A percentile compares a stretch with the other conserved stretches of the same genome.
These are phyloP conservation scores for Phalloptychus januarius DNA, from an alignment of 2,797 vertebrate species.

Conservation along the genomic window DNA sequence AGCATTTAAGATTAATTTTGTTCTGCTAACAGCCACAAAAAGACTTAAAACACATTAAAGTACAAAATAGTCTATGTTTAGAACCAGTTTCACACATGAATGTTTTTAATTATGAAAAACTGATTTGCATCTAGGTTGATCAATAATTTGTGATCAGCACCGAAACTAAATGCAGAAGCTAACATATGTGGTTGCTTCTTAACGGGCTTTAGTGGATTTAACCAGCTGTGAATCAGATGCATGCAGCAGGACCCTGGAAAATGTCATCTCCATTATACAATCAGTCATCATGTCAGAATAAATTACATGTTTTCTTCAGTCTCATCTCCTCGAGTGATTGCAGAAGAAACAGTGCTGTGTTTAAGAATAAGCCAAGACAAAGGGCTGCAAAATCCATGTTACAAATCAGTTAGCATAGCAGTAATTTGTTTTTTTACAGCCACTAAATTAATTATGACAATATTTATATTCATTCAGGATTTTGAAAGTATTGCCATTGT, in stretches of 20 bases:
- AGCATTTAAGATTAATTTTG: too few species aligned
- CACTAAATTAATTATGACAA: neutral
- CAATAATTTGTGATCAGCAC: neutral
- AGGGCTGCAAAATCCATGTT: neutral
- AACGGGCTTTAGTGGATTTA: neutral
- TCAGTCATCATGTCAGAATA: conserved; percentile 1
- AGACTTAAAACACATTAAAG: too few species aligned
- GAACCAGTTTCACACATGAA: too few species aligned
- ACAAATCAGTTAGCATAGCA: neutral
- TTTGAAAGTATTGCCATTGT: neutral
- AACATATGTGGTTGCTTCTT: neutral
- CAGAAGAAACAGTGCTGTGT: neutral
- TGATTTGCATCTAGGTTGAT: neutral
- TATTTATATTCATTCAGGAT: neutral
- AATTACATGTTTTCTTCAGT: conserved; percentile 2
- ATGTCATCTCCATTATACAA: conserved; percentile 7
- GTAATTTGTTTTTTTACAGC: neutral
- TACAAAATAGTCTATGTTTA: too few species aligned
- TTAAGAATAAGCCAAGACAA: neutral
- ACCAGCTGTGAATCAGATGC: neutral
- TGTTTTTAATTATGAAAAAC: too few species aligned
- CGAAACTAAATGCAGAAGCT: neutral
- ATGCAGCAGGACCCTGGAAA: neutral
- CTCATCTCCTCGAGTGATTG: conserved; percentile 3
- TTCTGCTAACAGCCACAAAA: too few species aligned